phyloP scores from a whole-genome alignment of 1,140 invertebrate species.

The Pentalonia nigronervosa region DNA sequence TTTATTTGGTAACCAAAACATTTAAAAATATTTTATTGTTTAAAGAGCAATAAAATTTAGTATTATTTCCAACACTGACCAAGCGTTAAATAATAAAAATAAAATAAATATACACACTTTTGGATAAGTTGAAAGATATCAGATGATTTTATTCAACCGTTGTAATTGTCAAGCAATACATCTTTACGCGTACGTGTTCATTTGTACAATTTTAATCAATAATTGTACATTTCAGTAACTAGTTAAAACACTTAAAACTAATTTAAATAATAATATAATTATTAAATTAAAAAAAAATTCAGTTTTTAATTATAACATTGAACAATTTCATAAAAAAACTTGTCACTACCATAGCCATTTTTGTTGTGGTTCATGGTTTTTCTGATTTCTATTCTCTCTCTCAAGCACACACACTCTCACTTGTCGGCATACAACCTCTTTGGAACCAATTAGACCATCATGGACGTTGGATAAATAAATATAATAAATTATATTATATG shows the following conservation, averaged over 20 bases:
- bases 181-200: background rate
- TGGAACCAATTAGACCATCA: slow-evolving; percentile 15
- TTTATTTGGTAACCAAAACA: background rate
- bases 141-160: slow-evolving; percentile 28
- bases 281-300: background rate
- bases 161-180: background rate
- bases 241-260: background rate
- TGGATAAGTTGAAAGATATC: background rate
- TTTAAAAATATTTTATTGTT: background rate
- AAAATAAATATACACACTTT: slow-evolving; percentile 38
- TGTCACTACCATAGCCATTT: background rate
- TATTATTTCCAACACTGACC: background rate
- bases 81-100: background rate
- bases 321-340: background rate
- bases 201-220: background rate
- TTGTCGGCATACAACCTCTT: background rate
- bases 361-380: slow-evolving; percentile 15
- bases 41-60: background rate
- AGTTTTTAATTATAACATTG: too few species aligned
- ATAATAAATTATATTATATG: background rate
- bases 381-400: background rate
- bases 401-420: background rate
- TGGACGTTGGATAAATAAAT: slow-evolving; percentile 23
- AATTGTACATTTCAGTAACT: background rate
- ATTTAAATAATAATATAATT: background rate